Percentiles rank a stretch among this genome's conserved stretches.
Evolutionary conservation across 2,113 vertebrate species (phyloP).

Genomic region (Anhinga rufa): DNA sequence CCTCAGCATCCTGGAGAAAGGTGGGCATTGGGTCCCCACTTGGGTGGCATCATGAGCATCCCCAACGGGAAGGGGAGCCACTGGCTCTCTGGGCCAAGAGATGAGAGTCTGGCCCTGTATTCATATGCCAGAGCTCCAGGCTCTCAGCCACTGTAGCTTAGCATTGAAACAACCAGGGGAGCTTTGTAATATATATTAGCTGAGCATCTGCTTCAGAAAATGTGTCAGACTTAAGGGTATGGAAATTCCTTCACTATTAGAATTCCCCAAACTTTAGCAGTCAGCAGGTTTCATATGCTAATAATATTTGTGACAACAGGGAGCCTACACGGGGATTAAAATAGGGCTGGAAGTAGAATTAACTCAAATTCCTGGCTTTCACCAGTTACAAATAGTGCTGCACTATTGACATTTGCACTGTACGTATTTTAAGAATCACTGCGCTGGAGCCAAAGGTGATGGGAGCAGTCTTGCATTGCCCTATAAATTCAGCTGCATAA

Average conservation of each 20-base stretch:
- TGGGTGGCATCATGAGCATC: background rate
- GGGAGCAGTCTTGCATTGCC: background rate
- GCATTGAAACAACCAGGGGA: background rate
- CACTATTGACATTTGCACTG: background rate
- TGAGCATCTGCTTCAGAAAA: background rate
- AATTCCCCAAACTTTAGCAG: background rate
- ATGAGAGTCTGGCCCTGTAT: background rate
- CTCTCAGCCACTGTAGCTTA: background rate
- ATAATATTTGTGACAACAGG: background rate
- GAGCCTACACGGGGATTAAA: background rate
- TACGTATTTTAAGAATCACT: background rate
- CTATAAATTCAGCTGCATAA: background rate
- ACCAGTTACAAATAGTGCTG: background rate
- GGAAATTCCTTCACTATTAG: background rate
- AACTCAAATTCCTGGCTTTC: background rate
- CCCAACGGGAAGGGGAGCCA: background rate
- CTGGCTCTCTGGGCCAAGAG: background rate
- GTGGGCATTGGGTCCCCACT: fast-evolving
- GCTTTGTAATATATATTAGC: background rate
- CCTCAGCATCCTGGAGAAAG: background rate
- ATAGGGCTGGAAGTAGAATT: background rate
- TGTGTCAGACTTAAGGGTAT: background rate
- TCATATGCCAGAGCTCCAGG: background rate
- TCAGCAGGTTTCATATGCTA: background rate
- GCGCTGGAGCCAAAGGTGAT: background rate